These are phyloP conservation scores for Epinotia bilunana DNA, from an alignment of 2,888 invertebrate genomes.

Conservation along the genomic window DNA sequence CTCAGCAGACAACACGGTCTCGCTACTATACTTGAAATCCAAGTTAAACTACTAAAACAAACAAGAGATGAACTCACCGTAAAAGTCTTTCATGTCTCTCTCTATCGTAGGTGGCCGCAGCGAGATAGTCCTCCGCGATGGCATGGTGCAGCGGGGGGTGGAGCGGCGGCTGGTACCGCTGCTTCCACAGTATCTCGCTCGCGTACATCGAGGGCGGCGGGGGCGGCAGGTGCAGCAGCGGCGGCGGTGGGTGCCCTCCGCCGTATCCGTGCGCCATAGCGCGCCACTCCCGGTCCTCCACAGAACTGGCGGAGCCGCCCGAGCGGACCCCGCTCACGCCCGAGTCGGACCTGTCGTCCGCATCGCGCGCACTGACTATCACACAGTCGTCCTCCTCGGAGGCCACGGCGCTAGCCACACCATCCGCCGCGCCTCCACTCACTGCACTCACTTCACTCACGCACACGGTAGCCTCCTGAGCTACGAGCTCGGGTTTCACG, in stretches of 20 bases:
- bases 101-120: conserved; percentile 85
- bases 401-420: conserved; percentile 82
- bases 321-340: conserved; percentile 91
- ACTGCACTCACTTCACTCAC: conserved; percentile 81
- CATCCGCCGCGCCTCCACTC: conserved; percentile 77
- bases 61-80: conserved; percentile 79
- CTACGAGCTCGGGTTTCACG: conserved; percentile 73
- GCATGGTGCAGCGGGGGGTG: conserved; percentile 82
- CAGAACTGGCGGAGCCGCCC: conserved; percentile 89
- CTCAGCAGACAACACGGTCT: not conserved
- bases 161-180: conserved; percentile 84
- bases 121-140: conserved; percentile 80
- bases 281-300: conserved; percentile 90
- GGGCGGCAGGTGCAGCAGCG: conserved; percentile 77
- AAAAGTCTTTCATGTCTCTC: conserved; percentile 88
- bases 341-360: conserved; percentile 86
- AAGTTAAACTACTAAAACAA: not conserved
- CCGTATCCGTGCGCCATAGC: conserved; percentile 89
- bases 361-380: conserved; percentile 86
- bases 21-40: not conserved
- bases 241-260: conserved; percentile 86
- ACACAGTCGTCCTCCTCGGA: conserved; percentile 87
- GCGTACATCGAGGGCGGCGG: conserved; percentile 82
- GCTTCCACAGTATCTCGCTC: conserved; percentile 86
- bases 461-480: conserved; percentile 64